phyloP scores from a whole-genome alignment of 2,888 invertebrate species.

The Strigamia crassipes region DNA sequence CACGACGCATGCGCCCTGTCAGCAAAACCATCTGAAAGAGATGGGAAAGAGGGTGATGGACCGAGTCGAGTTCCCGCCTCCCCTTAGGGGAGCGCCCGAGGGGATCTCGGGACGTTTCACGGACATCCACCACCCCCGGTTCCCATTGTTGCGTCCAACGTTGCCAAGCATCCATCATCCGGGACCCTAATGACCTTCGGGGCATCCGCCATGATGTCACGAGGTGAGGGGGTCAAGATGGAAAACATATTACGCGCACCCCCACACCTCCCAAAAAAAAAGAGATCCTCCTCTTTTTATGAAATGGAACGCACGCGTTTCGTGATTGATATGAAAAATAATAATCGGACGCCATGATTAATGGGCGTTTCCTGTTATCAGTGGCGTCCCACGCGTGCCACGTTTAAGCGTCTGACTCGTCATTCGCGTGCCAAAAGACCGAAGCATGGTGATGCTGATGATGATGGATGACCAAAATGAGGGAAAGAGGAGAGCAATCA shows the following conservation, averaged over 20 bases:
- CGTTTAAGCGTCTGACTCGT: slow-evolving; percentile 42
- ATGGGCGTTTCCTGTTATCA: slow-evolving; percentile 42
- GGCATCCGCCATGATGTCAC: slow-evolving; percentile 36
- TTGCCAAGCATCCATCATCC: slow-evolving; percentile 21
- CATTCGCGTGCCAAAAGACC: slow-evolving; percentile 35
- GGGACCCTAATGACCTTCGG: slow-evolving; percentile 31
- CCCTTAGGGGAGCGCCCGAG: slow-evolving; percentile 18
- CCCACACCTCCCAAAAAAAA: background rate
- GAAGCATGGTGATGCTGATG: slow-evolving; percentile 19
- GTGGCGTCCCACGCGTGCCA: slow-evolving; percentile 40
- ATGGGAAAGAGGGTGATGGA: slow-evolving; percentile 32
- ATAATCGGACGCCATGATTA: slow-evolving; percentile 39
- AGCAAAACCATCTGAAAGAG: slow-evolving; percentile 23
- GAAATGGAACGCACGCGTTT: background rate
- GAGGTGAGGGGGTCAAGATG: slow-evolving; percentile 42
- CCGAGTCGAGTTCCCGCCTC: slow-evolving; percentile 37
- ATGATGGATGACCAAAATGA: slow-evolving; percentile 36
- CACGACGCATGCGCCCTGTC: slow-evolving; percentile 35
- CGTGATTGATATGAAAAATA: slow-evolving; percentile 36
- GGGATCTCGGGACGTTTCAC: slow-evolving; percentile 26
- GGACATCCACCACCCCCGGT: background rate
- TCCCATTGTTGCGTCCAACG: slow-evolving; percentile 7
- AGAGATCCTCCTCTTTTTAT: slow-evolving; percentile 12
- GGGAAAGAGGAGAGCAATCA: slow-evolving; percentile 14
- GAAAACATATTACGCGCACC: background rate